A percentile compares a stretch with the other conserved stretches of the same genome.
Conservation (phyloP, 2,888 invertebrate genomes). For the Enchytraeus crypticus region DNA sequence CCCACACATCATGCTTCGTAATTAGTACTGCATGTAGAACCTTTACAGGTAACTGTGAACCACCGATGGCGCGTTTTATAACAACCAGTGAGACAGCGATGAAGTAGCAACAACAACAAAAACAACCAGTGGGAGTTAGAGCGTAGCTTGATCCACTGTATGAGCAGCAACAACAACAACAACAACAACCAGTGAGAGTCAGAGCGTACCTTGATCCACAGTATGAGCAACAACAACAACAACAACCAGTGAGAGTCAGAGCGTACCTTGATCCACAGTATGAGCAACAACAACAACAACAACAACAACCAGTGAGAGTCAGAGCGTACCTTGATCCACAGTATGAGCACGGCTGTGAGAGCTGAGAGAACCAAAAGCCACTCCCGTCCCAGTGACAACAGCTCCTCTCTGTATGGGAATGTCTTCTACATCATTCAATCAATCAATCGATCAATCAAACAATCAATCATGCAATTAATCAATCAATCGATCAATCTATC, state of each 20-base stretch:
- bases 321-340: constrained; percentile 37
- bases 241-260: neutral
- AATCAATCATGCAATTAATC: too few relatives aligned
- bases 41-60: too few relatives aligned
- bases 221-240: neutral
- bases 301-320: neutral
- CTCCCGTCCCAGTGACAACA: constrained; percentile 38
- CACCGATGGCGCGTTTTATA: too few relatives aligned
- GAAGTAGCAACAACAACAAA: neutral
- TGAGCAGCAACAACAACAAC: neutral
- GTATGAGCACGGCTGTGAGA: constrained; percentile 35
- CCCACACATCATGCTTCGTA: too few relatives aligned
- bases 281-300: too few relatives aligned
- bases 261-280: neutral
- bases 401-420: constrained; percentile 34
- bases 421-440: constrained; percentile 19
- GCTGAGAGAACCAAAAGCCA: constrained; percentile 42
- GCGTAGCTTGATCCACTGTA: neutral
- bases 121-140: neutral
- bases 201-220: too few relatives aligned
- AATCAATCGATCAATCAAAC: too few relatives aligned
- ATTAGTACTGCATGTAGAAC: too few relatives aligned
- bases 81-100: too few relatives aligned
- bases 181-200: too few relatives aligned
- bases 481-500: too few relatives aligned